These are phyloP conservation scores for Diadophis punctatus DNA, from an alignment of 2,113 vertebrate species.

Conservation along the genomic window DNA sequence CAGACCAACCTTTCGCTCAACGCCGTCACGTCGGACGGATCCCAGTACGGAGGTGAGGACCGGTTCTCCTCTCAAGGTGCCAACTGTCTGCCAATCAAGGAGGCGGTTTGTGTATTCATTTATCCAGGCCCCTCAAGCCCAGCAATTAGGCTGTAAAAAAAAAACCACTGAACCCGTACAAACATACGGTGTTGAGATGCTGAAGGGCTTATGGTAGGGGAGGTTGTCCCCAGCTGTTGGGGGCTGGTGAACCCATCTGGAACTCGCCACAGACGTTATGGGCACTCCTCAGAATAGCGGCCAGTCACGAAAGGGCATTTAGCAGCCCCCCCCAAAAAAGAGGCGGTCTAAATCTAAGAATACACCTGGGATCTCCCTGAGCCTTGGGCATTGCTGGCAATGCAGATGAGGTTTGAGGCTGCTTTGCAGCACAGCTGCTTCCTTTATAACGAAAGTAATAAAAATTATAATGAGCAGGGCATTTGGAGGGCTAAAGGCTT, in stretches of 20 bases:
- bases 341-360: background rate
- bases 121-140: too few relatives aligned
- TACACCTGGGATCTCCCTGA: background rate
- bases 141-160: too few relatives aligned
- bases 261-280: background rate
- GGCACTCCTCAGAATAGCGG: background rate
- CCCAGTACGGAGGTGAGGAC: constrained; percentile 83
- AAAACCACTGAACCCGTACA: background rate
- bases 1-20: constrained; percentile 90
- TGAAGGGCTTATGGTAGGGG: background rate
- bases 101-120: background rate
- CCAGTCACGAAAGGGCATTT: background rate
- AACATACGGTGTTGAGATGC: background rate
- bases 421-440: background rate
- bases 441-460: background rate
- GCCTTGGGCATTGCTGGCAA: background rate
- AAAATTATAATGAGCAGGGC: background rate
- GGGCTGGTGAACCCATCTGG: background rate
- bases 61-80: background rate
- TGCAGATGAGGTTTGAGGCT: background rate
- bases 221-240: too few relatives aligned
- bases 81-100: background rate
- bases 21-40: constrained; percentile 84
- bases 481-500: background rate
- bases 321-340: background rate